Base-by-base conservation (phyloP, 2,888 invertebrate species). In the Lypha dubia region DNA sequence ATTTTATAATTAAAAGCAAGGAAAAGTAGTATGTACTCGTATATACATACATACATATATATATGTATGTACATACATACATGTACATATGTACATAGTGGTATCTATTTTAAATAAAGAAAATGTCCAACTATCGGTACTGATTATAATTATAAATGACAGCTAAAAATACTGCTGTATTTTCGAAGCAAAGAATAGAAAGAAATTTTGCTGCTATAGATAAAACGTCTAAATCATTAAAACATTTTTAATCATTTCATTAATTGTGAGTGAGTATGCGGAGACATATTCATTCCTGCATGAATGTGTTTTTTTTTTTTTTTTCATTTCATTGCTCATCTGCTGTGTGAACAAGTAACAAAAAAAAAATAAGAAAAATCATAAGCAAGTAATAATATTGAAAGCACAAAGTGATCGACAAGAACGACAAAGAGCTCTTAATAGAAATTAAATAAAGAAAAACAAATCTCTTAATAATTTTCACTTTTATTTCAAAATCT, bases 201-300 rank as follows among this genome's bases (percentile, higher is more conserved):
- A 35, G 9, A 71, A 53, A 62, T 15, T n/a, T 53, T 17, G 49
- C 17, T 28, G 32, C 35, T 20, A 73, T 32, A 73, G 20, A 56
- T 65, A 67, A 58, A 73, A 20, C 46, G 63, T 83, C 79, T 24
- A n/a, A 83, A 60, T 35, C 35, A 62, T 70, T 70, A 65, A 83
- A 62, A 73, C 5, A 51, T 20, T 74, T 79, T 70, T 41, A 70
- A 70, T 67, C 28, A 73, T 76, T 62, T 51, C 11, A 49, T 51
- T 35, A 51, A 70, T 60, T 75, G 38, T 41, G 41, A 44, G 11
- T 68, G 35, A n/a, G 15, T 46, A 32, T 58, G 44, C n/a, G 35
- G 20, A 24, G 71, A 51, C 35, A 35, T 38, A 38, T 35, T 35
- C 51, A 70, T 60, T 49, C 32, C 35, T 17, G 51, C 9, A 63